phyloP scores from a whole-genome alignment of 2,888 invertebrate genomes.

The Agrilus mali region DNA sequence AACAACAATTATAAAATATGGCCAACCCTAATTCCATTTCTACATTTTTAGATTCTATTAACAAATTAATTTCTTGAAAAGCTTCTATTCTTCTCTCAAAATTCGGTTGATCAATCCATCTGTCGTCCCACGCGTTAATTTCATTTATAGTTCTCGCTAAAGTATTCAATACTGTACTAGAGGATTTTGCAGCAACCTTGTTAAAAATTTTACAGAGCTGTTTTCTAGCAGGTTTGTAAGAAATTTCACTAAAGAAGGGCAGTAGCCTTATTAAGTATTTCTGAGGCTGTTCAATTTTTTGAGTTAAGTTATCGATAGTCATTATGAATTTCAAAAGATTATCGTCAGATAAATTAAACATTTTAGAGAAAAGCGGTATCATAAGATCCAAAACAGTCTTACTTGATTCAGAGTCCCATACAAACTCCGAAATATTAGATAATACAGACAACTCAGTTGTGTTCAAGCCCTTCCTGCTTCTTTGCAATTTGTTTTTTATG shows the following conservation, averaged over 20 bases:
- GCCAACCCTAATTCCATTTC: constrained; percentile 55
- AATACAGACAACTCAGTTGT: constrained; percentile 61
- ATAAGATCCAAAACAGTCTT: constrained; percentile 56
- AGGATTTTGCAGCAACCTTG: constrained; percentile 42
- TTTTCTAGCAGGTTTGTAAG: constrained; percentile 52
- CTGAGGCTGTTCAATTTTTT: constrained; percentile 50
- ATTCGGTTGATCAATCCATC: constrained; percentile 91
- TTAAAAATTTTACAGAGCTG: constrained; percentile 50
- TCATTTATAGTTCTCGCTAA: constrained; percentile 45
- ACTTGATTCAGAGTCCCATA: constrained; percentile 52
- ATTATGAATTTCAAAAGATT: constrained; percentile 55
- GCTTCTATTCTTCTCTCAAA: constrained; percentile 70
- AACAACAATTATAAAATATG: constrained; percentile 72
- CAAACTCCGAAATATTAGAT: constrained; percentile 63
- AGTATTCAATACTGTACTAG: constrained; percentile 28
- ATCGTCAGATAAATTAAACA: constrained; percentile 53
- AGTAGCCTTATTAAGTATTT: constrained; percentile 56
- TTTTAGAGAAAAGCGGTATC: constrained; percentile 57
- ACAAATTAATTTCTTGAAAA: constrained; percentile 52
- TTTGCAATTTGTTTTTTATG: constrained; percentile 51
- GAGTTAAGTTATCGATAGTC: constrained; percentile 63
- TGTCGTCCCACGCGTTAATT: constrained; percentile 77
- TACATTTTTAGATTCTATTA: constrained; percentile 39
- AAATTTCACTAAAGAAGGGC: constrained; percentile 58
- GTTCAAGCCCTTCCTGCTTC: constrained; percentile 45